phyloP scores from a whole-genome alignment of 2,888 invertebrate species.

The Nesidiocoris tenuis region DNA sequence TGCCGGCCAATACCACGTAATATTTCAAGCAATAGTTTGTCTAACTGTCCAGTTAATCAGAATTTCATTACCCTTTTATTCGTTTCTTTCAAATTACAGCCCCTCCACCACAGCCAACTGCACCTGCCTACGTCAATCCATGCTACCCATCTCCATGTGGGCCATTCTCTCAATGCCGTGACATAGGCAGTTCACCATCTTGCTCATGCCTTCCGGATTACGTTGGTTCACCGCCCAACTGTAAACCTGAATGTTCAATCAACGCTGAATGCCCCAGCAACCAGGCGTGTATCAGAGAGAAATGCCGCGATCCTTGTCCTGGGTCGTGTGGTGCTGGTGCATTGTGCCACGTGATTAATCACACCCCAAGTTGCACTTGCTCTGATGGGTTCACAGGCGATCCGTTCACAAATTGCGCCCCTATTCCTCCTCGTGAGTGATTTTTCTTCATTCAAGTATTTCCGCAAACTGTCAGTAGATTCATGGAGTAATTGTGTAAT shows the following conservation, averaged over 20 bases:
- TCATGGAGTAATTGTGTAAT: background rate
- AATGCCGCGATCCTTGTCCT: slow-evolving; percentile 77
- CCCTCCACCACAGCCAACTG: slow-evolving; percentile 35
- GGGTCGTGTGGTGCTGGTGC: slow-evolving; percentile 73
- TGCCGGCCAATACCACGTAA: slow-evolving; percentile 61
- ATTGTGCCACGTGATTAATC: slow-evolving; percentile 64
- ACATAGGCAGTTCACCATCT: slow-evolving; percentile 49
- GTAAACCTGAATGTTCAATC: slow-evolving; percentile 82
- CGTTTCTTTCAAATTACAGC: slow-evolving; percentile 36
- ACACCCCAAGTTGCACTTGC: slow-evolving; percentile 59
- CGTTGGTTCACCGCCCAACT: slow-evolving; percentile 76
- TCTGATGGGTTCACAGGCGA: slow-evolving; percentile 53
- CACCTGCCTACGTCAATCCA: slow-evolving; percentile 53
- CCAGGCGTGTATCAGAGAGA: slow-evolving; percentile 70
- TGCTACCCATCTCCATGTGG: slow-evolving; percentile 57
- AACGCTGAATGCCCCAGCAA: slow-evolving; percentile 79
- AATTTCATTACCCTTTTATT: background rate
- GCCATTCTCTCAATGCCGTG: slow-evolving; percentile 58
- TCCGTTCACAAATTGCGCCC: slow-evolving; percentile 68
- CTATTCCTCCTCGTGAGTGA: slow-evolving; percentile 55
- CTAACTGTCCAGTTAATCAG: background rate
- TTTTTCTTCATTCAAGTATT: slow-evolving; percentile 53
- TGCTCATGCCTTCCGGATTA: slow-evolving; percentile 79
- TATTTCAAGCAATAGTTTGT: slow-evolving; percentile 49
- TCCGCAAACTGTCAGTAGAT: too few relatives aligned